phyloP scores from a whole-genome alignment of 2,888 invertebrate species.

The Anarsia innoxiella region DNA sequence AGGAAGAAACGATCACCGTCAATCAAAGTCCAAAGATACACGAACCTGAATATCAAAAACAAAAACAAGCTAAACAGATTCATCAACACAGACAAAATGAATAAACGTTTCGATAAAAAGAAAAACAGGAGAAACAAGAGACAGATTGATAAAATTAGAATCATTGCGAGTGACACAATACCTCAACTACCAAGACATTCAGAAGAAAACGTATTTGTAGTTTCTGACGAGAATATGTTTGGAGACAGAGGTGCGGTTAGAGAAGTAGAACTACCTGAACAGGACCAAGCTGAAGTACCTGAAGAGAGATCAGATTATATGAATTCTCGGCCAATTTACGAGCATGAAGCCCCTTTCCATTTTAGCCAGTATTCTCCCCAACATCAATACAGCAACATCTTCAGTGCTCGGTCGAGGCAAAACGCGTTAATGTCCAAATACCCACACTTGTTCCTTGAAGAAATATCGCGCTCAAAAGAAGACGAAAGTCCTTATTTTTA shows the following conservation, averaged over 20 bases:
- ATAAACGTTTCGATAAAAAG: constrained; percentile 32
- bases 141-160: constrained; percentile 48
- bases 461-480: constrained; percentile 35
- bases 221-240: constrained; percentile 46
- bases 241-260: constrained; percentile 41
- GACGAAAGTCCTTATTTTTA: constrained; percentile 15
- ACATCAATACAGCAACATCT: constrained; percentile 23
- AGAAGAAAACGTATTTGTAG: constrained; percentile 42
- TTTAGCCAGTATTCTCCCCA: constrained; percentile 16
- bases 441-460: constrained; percentile 55
- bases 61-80: background rate
- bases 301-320: constrained; percentile 22
- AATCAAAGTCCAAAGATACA: constrained; percentile 37
- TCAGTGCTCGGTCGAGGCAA: constrained; percentile 31
- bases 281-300: constrained; percentile 19
- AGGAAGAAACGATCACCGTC: constrained; percentile 44
- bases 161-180: constrained; percentile 39
- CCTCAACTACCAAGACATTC: constrained; percentile 27
- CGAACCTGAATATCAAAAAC: constrained; percentile 35
- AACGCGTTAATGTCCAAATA: constrained; percentile 52
- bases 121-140: constrained; percentile 48
- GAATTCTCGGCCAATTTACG: constrained; percentile 27
- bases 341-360: constrained; percentile 22
- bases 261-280: constrained; percentile 30
- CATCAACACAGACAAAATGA: constrained; percentile 36